phyloP scores from a whole-genome alignment of 1,140 invertebrate species.

The Rhynchophorus ferrugineus region DNA sequence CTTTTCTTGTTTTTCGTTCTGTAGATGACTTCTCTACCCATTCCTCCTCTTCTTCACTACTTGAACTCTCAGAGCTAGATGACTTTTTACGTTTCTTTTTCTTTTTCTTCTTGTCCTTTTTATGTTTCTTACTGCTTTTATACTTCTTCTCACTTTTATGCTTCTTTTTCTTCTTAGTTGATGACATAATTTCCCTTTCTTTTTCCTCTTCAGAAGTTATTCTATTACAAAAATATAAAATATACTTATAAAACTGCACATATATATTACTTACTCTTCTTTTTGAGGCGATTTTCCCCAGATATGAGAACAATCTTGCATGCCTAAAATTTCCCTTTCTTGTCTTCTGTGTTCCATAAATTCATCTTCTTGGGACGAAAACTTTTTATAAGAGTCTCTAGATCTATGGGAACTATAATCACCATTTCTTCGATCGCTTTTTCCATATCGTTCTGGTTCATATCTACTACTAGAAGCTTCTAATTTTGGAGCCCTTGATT shows the following conservation, averaged over 20 bases:
- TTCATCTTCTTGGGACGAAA: conserved; percentile 43
- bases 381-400: conserved; percentile 14
- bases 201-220: conserved; percentile 45
- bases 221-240: conserved; percentile 7
- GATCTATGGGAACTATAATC: conserved; percentile 10
- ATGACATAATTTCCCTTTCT: conserved; percentile 44
- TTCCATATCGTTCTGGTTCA: conserved; percentile 5
- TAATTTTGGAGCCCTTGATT: neutral
- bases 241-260: neutral
- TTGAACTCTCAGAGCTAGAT: conserved; percentile 1
- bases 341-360: conserved; percentile 57
- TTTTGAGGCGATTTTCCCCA: conserved; percentile 66
- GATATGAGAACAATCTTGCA: conserved; percentile 55
- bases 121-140: conserved; percentile 42
- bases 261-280: conserved; percentile 48
- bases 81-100: conserved; percentile 39
- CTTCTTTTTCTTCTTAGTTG: conserved; percentile 36
- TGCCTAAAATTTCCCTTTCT: conserved; percentile 64
- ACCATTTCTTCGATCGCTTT: conserved; percentile 14
- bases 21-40: conserved; percentile 63
- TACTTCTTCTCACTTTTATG: conserved; percentile 47
- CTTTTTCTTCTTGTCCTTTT: conserved; percentile 44
- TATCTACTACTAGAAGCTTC: neutral
- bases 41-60: conserved; percentile 40
- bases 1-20: conserved; percentile 18